phyloP scores from a whole-genome alignment of 2,797 vertebrate species.

The Sebastes cheni region DNA sequence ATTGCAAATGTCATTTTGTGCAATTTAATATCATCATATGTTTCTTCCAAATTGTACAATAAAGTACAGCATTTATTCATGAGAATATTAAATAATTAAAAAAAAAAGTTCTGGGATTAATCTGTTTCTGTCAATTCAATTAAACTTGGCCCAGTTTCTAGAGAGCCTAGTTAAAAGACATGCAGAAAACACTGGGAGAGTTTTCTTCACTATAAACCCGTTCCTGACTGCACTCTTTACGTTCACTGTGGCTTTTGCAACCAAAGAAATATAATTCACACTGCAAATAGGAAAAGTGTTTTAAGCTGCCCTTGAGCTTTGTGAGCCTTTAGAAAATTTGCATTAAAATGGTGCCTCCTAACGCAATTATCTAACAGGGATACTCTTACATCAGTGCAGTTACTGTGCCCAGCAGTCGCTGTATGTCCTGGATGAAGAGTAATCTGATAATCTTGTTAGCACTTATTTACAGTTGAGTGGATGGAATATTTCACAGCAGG shows the following conservation, averaged over 20 bases:
- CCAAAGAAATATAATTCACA: slow-evolving; percentile 23
- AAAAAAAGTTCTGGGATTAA: slow-evolving; percentile 24
- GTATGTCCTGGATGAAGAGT: slow-evolving; percentile 49
- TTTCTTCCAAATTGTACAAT: slow-evolving; percentile 2
- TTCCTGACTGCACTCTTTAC: neutral
- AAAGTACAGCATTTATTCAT: slow-evolving; percentile 24
- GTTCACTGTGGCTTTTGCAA: slow-evolving; percentile 11
- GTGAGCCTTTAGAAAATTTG: slow-evolving; percentile 38
- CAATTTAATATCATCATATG: slow-evolving; percentile 9
- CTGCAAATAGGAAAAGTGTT: slow-evolving; percentile 33
- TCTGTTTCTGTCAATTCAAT: slow-evolving; percentile 45
- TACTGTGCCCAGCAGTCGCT: slow-evolving; percentile 53
- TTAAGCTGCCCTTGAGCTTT: slow-evolving; percentile 53
- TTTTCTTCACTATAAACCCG: neutral
- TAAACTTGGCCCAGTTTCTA: slow-evolving; percentile 53
- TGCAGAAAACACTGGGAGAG: slow-evolving; percentile 8
- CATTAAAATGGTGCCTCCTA: slow-evolving; percentile 52
- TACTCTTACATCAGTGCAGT: slow-evolving; percentile 38
- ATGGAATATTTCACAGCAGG: slow-evolving; percentile 65
- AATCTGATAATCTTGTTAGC: slow-evolving; percentile 78
- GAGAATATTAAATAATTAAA: slow-evolving; percentile 20
- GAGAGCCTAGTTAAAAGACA: slow-evolving; percentile 21
- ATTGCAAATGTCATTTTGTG: slow-evolving; percentile 2
- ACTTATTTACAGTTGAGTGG: slow-evolving; percentile 70
- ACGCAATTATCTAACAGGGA: slow-evolving; percentile 49